phyloP scores from a whole-genome alignment of 2,888 invertebrate species.

The Callyntrura sp. region DNA sequence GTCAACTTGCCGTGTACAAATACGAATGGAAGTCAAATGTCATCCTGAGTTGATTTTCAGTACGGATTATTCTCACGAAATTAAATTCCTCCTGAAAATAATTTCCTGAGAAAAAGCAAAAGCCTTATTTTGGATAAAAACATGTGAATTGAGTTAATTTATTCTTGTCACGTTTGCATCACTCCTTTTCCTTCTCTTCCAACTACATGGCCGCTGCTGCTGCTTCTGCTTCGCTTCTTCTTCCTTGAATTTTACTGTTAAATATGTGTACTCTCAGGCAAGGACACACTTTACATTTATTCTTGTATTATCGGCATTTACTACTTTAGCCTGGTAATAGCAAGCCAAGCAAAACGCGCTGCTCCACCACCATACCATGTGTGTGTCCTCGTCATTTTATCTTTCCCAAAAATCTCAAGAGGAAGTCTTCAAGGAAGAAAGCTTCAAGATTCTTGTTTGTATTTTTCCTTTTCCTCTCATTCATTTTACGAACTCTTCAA shows the following conservation, averaged over 20 bases:
- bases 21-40: background rate
- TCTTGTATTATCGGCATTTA: too few relatives aligned
- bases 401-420: too few relatives aligned
- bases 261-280: background rate
- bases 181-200: background rate
- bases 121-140: background rate
- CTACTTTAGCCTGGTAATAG: too few relatives aligned
- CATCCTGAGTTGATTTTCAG: background rate
- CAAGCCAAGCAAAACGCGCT: too few relatives aligned
- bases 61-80: background rate
- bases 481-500: too few relatives aligned
- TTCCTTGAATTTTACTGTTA: background rate
- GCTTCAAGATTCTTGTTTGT: too few relatives aligned
- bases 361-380: too few relatives aligned
- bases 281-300: background rate
- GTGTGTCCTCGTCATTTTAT: too few relatives aligned
- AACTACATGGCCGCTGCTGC: background rate
- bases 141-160: conserved; percentile 44
- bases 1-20: background rate
- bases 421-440: too few relatives aligned
- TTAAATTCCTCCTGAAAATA: background rate
- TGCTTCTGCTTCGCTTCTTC: background rate
- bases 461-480: too few relatives aligned
- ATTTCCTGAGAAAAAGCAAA: conserved; percentile 17
- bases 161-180: conserved; percentile 53